These are phyloP conservation scores for Ephydatia muelleri DNA, from an alignment of 37 sponge, comb jelly and placozoan genomes.

Conservation along the genomic window DNA sequence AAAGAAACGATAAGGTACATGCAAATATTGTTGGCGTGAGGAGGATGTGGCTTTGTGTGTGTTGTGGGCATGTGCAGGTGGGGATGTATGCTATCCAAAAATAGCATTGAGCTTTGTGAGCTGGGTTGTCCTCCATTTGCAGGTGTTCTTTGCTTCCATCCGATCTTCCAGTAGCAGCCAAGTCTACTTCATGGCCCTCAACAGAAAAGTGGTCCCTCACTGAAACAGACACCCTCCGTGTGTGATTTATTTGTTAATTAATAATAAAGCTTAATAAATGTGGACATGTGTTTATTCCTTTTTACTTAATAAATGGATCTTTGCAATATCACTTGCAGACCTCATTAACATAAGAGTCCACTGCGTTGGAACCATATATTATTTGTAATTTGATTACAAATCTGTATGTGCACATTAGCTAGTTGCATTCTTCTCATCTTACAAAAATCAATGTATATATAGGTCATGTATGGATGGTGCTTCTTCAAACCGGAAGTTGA, in stretches of 20 bases:
- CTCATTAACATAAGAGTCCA: too few relatives aligned
- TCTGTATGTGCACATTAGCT: too few relatives aligned
- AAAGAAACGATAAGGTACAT: constrained; percentile 96
- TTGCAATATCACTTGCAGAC: neutral
- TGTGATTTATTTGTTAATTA: neutral
- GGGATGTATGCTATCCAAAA: neutral
- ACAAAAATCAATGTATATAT: too few relatives aligned
- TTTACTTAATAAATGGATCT: neutral
- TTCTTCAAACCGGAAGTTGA: too few relatives aligned
- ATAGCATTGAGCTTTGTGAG: neutral
- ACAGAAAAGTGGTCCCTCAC: constrained; percentile 63
- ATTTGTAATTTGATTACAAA: too few relatives aligned
- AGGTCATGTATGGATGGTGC: too few relatives aligned
- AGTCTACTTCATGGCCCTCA: constrained; percentile 97
- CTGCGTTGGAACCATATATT: too few relatives aligned
- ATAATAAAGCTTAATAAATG: neutral
- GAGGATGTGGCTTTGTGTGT: neutral
- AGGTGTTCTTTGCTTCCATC: constrained; percentile 97
- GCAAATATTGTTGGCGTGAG: neutral
- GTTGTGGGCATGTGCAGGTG: neutral
- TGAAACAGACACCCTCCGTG: neutral
- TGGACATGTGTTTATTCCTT: neutral
- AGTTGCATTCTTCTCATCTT: too few relatives aligned
- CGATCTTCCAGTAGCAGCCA: constrained; percentile 84
- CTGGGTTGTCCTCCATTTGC: neutral